phyloP scores from a whole-genome alignment of 1,140 invertebrate species.

The Drosophila sulfurigaster region DNA sequence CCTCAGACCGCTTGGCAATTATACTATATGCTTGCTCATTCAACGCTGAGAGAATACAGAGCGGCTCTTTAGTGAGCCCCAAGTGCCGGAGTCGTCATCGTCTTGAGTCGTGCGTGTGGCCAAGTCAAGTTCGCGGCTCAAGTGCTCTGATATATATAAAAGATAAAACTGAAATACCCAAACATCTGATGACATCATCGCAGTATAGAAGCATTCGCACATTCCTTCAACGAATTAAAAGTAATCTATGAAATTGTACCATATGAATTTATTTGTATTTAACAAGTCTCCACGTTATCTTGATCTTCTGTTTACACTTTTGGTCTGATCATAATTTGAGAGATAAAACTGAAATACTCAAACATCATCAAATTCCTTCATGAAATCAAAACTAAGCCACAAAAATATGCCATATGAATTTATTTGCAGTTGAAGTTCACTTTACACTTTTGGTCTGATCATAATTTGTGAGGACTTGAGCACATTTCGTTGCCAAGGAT shows the following conservation, averaged over 20 bases:
- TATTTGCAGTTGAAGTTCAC: no score
- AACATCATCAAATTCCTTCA: slow-evolving; percentile 19
- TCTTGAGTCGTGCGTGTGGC: slow-evolving; percentile 54
- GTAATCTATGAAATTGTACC: no score
- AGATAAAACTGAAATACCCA: slow-evolving; percentile 40
- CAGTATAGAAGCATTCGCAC: no score
- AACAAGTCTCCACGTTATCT: no score
- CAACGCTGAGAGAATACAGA: slow-evolving; percentile 22
- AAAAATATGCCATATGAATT: no score
- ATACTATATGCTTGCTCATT: slow-evolving; percentile 68
- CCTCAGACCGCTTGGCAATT: slow-evolving; percentile 36
- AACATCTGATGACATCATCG: slow-evolving; percentile 43
- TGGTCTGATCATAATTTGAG: slow-evolving; percentile 43
- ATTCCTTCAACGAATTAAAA: no score
- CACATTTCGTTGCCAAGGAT: slow-evolving; percentile 46
- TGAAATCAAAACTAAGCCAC: no score
- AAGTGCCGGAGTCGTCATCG: slow-evolving; percentile 8
- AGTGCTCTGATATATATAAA: slow-evolving; percentile 49
- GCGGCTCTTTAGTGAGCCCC: slow-evolving; percentile 3
- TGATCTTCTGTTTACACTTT: not conserved
- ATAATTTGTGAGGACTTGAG: slow-evolving; percentile 43
- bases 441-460: slow-evolving; percentile 27
- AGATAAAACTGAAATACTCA: slow-evolving; percentile 40
- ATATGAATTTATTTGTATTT: no score
- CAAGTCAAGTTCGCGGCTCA: slow-evolving; percentile 57